These are phyloP conservation scores for Drosophila leonis DNA, from an alignment of 2,888 invertebrate species.

Conservation along the genomic window DNA sequence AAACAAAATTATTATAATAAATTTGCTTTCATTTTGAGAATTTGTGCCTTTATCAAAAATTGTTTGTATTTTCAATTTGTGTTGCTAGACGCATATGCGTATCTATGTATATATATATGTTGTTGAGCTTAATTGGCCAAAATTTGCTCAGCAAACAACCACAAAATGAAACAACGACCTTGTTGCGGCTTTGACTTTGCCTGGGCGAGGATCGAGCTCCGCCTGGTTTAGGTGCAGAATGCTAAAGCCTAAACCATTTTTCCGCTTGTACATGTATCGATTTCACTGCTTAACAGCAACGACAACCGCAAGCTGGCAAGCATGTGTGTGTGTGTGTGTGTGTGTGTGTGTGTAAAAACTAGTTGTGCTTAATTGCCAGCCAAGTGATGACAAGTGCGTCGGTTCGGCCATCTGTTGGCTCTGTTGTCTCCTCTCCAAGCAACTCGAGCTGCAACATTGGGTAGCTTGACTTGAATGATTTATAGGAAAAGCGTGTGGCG, in stretches of 20 bases:
- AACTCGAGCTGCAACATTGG: slow-evolving; percentile 8
- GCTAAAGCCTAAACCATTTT: slow-evolving; percentile 61
- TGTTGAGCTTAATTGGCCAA: slow-evolving; percentile 54
- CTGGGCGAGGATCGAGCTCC: slow-evolving; percentile 6
- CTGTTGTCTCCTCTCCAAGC: neutral
- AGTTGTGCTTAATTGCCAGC: slow-evolving; percentile 67
- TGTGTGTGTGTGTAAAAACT: slow-evolving; percentile 47
- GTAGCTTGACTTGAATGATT: slow-evolving; percentile 59
- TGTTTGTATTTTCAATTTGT: slow-evolving; percentile 44
- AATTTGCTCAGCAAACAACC: slow-evolving; percentile 42
- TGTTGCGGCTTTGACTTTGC: slow-evolving; percentile 51
- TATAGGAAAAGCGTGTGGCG: slow-evolving; percentile 61
- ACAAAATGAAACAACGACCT: slow-evolving; percentile 56
- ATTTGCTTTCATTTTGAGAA: slow-evolving; percentile 53
- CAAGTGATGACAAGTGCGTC: slow-evolving; percentile 64
- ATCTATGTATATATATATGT: slow-evolving; percentile 30
- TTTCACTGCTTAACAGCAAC: slow-evolving; percentile 54
- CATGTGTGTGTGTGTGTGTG: slow-evolving; percentile 4
- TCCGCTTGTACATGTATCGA: slow-evolving; percentile 69
- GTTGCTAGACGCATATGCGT: slow-evolving; percentile 14
- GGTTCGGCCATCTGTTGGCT: slow-evolving; percentile 31
- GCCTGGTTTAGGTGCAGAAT: slow-evolving; percentile 20
- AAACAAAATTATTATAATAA: slow-evolving; percentile 47
- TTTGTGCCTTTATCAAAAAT: slow-evolving; percentile 32
- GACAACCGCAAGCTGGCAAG: slow-evolving; percentile 1